phyloP scores from a whole-genome alignment of 2,797 vertebrate species.

The Calcarius lapponicus region DNA sequence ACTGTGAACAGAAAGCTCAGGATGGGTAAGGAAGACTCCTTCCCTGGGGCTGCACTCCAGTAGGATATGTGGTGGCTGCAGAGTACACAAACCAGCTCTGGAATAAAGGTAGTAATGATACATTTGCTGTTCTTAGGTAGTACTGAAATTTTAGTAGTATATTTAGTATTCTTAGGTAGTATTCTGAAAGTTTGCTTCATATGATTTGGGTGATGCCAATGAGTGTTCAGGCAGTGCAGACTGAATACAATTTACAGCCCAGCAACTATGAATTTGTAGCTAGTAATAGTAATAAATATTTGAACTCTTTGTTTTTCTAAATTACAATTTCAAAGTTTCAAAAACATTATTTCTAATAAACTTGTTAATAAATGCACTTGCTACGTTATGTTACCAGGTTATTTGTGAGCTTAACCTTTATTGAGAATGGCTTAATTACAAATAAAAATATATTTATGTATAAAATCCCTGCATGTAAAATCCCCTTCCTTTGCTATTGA shows the following conservation, averaged over 20 bases:
- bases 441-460: conserved; percentile 79
- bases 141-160: background rate
- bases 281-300: background rate
- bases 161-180: background rate
- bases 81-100: background rate
- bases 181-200: background rate
- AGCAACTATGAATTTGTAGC: background rate
- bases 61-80: background rate
- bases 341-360: background rate
- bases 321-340: background rate
- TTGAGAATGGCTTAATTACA: conserved; percentile 77
- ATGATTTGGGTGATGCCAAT: background rate
- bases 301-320: background rate
- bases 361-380: background rate
- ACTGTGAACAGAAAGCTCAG: background rate
- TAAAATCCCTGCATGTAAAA: conserved; percentile 77
- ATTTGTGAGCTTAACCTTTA: conserved; percentile 67
- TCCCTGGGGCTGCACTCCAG: background rate
- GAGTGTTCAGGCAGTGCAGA: background rate
- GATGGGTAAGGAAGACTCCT: background rate
- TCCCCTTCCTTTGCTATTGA: conserved; percentile 60
- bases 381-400: background rate
- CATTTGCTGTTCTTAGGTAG: background rate
- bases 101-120: background rate
- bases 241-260: background rate